phyloP scores from a whole-genome alignment of 2,888 invertebrate genomes.

The Acholoe squamosa region DNA sequence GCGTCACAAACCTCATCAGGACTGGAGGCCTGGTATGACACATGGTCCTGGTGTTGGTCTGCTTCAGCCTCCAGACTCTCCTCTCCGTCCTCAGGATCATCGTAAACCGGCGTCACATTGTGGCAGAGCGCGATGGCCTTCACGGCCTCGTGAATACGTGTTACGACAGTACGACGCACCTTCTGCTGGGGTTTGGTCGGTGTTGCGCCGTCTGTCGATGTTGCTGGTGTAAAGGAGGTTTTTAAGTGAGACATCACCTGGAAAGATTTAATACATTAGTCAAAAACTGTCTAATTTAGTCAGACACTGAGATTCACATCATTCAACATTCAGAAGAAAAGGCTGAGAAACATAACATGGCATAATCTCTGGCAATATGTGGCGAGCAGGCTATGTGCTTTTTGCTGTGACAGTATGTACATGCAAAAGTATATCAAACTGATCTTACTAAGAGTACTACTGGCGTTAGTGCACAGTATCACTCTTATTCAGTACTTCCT shows the following conservation, averaged over 20 bases:
- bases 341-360: no score
- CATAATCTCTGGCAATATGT: no score
- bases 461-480: no score
- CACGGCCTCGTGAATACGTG: constrained; percentile 92
- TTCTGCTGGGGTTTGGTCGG: constrained; percentile 76
- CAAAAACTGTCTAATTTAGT: background rate
- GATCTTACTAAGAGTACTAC: no score
- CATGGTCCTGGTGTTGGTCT: constrained; percentile 78
- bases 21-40: constrained; percentile 89
- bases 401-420: no score
- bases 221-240: constrained; percentile 81
- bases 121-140: constrained; percentile 98
- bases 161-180: constrained; percentile 88
- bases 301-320: background rate
- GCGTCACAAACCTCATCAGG: constrained; percentile 87
- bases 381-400: no score
- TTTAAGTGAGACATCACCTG: constrained; percentile 84
- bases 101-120: constrained; percentile 98
- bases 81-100: constrained; percentile 83
- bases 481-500: no score
- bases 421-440: no score
- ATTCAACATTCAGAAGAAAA: no score
- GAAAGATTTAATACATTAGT: constrained; percentile 49
- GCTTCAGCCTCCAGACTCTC: constrained; percentile 78
- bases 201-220: background rate